Conservation (phyloP, 2,797 vertebrate species). For the Malacoraja senta region DNA sequence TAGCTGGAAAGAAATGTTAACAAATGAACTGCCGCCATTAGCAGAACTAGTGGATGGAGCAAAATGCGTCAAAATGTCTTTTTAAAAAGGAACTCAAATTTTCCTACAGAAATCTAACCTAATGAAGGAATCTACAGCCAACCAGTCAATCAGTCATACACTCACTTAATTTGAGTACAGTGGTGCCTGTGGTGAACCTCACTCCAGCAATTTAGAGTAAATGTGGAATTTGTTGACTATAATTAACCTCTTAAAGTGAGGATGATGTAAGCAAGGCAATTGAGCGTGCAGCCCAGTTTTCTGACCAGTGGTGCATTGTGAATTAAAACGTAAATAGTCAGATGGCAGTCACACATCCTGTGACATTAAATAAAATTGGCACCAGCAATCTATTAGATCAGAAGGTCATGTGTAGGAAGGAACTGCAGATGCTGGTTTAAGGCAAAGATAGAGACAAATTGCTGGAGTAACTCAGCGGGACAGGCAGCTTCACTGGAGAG, state of each 20-base stretch:
- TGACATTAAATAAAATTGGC: not conserved
- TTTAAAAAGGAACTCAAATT: not conserved
- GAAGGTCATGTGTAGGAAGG: too few relatives aligned
- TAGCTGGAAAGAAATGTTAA: not conserved
- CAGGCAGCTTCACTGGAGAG: too few relatives aligned
- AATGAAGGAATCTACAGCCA: not conserved
- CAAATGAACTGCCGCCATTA: not conserved
- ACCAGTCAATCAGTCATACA: not conserved
- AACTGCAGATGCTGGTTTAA: too few relatives aligned
- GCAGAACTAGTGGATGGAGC: not conserved
- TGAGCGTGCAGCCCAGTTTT: not conserved
- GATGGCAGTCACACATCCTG: not conserved
- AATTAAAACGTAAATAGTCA: not conserved
- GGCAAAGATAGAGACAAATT: too few relatives aligned
- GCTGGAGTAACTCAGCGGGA: too few relatives aligned
- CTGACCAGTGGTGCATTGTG: not conserved
- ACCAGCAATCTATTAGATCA: too few relatives aligned
- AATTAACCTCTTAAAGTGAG: not conserved
- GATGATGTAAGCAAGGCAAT: not conserved
- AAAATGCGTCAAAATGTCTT: not conserved
- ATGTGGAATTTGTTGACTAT: not conserved
- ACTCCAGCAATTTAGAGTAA: not conserved
- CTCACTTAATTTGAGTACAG: not conserved
- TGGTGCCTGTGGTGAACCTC: not conserved
- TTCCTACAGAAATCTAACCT: not conserved